Evolutionary conservation across 2,888 invertebrate species (phyloP), one percentile per base, ranked within the genome.

Genomic region (Horisme vitalbata): DNA sequence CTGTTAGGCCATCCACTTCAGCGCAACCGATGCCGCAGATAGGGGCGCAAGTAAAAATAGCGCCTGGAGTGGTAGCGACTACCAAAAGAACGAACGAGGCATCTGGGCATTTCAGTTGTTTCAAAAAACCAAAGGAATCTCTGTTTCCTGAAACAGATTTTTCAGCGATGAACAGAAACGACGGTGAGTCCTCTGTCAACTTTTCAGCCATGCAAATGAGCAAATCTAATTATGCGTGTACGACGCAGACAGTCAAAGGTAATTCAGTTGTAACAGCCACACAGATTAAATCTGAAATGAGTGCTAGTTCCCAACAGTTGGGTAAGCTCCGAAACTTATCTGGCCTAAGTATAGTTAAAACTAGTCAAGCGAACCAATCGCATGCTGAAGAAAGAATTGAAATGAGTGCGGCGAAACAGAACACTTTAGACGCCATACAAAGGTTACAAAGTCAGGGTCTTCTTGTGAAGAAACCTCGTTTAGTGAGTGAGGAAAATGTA

Each of bases 361-460:
- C 74, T 56, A 75, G 68, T 71, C 75, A 75, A 63, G 61, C 68
- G 1, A 83, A 81, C 55, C 81, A 83, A 65, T 66, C 65, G 6
- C 73, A 78, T 36, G 64, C 78, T 11, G 80, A 83, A 61, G 81
- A 84, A 46, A 80, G 68, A 45, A 68, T 59, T 56, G 80, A 83
- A 69, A 55, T 66, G 15, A 76, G 52, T 61, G 56, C 73, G 28
- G 62, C 79, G 3, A 79, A 83, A 58, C 69, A 71, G 43, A 75
- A 70, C 56, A 75, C 88, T 15, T 65, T 88, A 63, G 81, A 82
- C 41, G 86, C 87, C n/a, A 79, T 89, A 60, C 78, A 87, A 61
- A 87, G 75, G 53, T 70, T 89, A 52, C 86, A 84, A 59, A 83
- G 75, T 61, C 85, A 85, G 52, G 89, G 89, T 36, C 69, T 89